A percentile compares a stretch with the other conserved stretches of the same genome.
These are phyloP conservation scores for Procavia capensis DNA, from an alignment of 2,113 vertebrate species.

Conservation along the genomic window DNA sequence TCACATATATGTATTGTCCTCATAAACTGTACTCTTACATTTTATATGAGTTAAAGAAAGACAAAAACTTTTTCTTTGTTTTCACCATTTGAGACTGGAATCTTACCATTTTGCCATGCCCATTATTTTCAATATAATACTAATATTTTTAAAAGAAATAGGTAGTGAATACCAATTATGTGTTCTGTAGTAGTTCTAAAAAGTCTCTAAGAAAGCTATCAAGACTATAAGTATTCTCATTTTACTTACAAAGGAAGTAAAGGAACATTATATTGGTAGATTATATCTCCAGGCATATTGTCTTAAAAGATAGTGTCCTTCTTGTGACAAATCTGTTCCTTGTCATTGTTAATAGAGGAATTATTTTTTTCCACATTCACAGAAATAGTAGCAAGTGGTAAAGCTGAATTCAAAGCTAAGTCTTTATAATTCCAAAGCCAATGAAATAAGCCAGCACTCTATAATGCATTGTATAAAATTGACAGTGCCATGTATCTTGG, in stretches of 20 bases:
- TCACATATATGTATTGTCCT: background rate
- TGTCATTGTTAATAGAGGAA: background rate
- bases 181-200: background rate
- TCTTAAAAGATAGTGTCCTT: background rate
- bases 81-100: background rate
- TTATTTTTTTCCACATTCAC: background rate
- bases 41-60: background rate
- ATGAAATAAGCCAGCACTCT: background rate
- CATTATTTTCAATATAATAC: background rate
- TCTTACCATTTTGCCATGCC: background rate
- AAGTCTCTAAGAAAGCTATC: background rate
- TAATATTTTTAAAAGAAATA: background rate
- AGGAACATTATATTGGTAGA: background rate
- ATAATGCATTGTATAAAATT: background rate
- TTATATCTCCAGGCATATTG: background rate
- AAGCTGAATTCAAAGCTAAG: background rate
- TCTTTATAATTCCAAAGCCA: background rate
- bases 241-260: background rate
- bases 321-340: accelerated
- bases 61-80: background rate
- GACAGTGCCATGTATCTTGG: background rate
- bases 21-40: background rate
- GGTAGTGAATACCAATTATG: background rate
- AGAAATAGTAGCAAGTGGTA: background rate
- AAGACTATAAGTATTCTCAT: background rate